These are phyloP conservation scores for Corvus hawaiiensis DNA, from an alignment of 2,113 vertebrate genomes.

Conservation along the genomic window DNA sequence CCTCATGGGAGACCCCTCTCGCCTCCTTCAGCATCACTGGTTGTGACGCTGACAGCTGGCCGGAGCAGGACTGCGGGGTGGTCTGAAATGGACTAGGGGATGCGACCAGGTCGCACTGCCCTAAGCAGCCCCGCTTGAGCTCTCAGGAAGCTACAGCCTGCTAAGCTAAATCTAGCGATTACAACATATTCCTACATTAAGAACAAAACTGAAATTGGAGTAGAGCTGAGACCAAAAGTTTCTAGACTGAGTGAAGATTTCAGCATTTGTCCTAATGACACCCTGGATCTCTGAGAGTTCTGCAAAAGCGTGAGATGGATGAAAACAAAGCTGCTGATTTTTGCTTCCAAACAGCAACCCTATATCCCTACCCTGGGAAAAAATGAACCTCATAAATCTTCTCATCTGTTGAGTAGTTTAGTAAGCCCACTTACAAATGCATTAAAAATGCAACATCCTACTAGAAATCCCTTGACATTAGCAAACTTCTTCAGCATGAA, in stretches of 20 bases:
- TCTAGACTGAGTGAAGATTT: neutral
- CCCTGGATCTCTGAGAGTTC: neutral
- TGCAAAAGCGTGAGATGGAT: neutral
- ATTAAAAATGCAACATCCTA: neutral
- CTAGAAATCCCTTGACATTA: neutral
- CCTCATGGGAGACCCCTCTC: no score
- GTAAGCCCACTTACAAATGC: neutral
- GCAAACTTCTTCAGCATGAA: neutral
- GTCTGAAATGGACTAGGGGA: no score
- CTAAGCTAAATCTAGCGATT: no score
- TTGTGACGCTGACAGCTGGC: no score
- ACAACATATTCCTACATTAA: neutral
- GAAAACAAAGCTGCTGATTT: neutral
- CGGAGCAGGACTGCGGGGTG: no score
- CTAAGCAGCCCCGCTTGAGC: no score
- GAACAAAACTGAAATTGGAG: neutral
- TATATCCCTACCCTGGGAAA: neutral
- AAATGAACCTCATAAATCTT: neutral
- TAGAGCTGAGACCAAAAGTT: neutral
- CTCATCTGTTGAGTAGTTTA: neutral
- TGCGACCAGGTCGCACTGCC: no score
- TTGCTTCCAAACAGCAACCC: neutral
- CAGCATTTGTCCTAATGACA: neutral
- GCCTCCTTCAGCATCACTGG: no score
- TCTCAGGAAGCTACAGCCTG: no score